Conservation (phyloP, 2,888 invertebrate species). For the Thereva nobilitata region DNA sequence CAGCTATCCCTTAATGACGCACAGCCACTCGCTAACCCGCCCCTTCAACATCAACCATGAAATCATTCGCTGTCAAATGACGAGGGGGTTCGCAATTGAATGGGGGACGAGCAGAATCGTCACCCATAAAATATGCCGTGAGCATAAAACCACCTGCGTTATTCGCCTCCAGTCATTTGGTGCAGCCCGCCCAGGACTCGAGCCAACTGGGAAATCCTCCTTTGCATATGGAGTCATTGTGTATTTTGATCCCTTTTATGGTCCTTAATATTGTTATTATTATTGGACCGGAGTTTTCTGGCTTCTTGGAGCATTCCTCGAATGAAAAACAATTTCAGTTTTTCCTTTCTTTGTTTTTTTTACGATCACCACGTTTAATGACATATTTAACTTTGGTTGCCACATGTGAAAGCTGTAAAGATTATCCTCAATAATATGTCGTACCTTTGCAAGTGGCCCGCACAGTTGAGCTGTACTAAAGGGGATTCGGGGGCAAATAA, state of each 20-base stretch:
- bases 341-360: constrained; percentile 28
- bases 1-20: no score
- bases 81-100: constrained; percentile 10
- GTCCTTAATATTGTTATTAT: constrained; percentile 34
- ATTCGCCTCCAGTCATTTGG: constrained; percentile 1
- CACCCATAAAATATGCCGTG: constrained; percentile 27
- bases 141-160: constrained; percentile 29
- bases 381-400: constrained; percentile 33
- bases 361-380: constrained; percentile 33
- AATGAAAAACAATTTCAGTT: constrained; percentile 29
- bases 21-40: neutral
- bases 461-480: constrained; percentile 26
- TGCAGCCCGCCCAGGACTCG: neutral
- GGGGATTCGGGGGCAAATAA: constrained; percentile 15
- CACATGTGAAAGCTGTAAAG: constrained; percentile 35
- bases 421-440: constrained; percentile 34
- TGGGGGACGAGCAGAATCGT: constrained; percentile 24
- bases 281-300: constrained; percentile 16
- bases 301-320: constrained; percentile 1
- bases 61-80: constrained; percentile 12
- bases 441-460: constrained; percentile 22
- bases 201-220: neutral
- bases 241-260: constrained; percentile 29
- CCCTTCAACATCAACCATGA: neutral
- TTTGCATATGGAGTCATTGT: constrained; percentile 23